Base-by-base conservation (phyloP, 30 jellyfish, hydroid and myxozoan species). In the Aurelia aurita complex sp. Pacific region DNA sequence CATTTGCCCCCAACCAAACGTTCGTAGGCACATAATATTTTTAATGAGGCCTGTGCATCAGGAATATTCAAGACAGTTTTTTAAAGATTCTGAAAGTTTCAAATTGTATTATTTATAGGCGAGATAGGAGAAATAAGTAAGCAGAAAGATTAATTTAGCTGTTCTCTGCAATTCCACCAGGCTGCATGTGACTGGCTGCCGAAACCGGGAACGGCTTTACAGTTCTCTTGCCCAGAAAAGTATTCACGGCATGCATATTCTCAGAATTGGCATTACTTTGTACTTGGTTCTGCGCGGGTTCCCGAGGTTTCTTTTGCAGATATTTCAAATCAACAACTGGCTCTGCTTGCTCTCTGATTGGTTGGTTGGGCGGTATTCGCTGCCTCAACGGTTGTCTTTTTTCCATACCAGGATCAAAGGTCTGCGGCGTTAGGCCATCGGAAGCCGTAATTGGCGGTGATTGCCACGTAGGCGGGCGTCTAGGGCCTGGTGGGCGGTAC, bases 401-500 rank as follows among this genome's bases (percentile, higher is more conserved):
- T 16, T 85, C 77, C 43, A 57, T 32, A 2, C 50, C 59, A 5
- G 69, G 55, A 29, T 40, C 59, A 9, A 40, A 35, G 36, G 63
- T 29, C 11, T 53, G 78, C 10, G 78, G n/a, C 10, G 59, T 33
- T 11, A 40, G 15, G 38, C 67, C 63, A 64, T 75, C 76, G 3
- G 88, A 2, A 19, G 87, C n/a, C 63, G 74, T 11, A 17, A 76
- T 64, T 0, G 94, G 88, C n/a, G 88, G 94, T 15, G 94, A 85
- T 67, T 75, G 88, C 94, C 88, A 85, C 15, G 88, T 40, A 7
- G 84, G 69, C 14, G 88, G 84, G 29, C 69, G 51, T 16, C 88
- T 76, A 18, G 88, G 88, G 57, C 77, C 60, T 16, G 83, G 70
- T 7, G 94, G 94, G 59, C 94, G 94, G 68, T 85, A 85, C 83